These are phyloP conservation scores for Notamacropus eugenii DNA, from an alignment of 2,797 vertebrate genomes.

Conservation along the genomic window DNA sequence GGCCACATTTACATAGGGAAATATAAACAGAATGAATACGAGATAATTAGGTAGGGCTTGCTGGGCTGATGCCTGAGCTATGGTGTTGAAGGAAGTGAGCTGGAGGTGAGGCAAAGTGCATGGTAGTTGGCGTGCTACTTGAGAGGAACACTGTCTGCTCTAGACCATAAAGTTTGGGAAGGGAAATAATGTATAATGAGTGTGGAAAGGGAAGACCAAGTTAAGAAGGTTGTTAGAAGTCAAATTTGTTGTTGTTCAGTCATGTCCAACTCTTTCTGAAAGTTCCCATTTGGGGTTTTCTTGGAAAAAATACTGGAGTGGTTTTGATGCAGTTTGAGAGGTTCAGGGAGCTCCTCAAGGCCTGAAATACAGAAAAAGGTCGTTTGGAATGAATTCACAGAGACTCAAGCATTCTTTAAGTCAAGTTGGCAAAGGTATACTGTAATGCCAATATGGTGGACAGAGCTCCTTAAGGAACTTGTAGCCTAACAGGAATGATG, in stretches of 20 bases:
- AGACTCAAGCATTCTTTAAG: no score
- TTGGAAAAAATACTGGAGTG: not conserved
- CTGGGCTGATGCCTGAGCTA: not conserved
- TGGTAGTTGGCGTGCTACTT: not conserved
- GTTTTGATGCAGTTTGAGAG: not conserved
- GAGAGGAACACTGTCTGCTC: not conserved
- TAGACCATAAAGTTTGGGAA: not conserved
- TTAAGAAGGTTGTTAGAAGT: not conserved
- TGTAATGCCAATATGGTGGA: no score
- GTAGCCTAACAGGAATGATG: no score
- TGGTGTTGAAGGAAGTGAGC: not conserved
- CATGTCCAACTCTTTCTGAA: not conserved
- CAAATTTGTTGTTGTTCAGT: not conserved
- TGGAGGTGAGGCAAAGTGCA: not conserved
- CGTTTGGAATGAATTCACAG: no score
- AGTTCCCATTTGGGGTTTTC: not conserved
- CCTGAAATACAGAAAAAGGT: no score
- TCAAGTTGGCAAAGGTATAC: no score
- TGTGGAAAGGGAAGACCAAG: not conserved
- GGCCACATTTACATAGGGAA: not conserved
- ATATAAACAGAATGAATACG: not conserved
- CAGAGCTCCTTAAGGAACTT: no score
- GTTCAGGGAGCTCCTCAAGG: no score
- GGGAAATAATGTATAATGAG: not conserved
- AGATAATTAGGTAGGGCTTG: not conserved